Evolutionary conservation across 2,113 vertebrate species (phyloP).

Genomic region (Tenebrosternarchus preto): DNA sequence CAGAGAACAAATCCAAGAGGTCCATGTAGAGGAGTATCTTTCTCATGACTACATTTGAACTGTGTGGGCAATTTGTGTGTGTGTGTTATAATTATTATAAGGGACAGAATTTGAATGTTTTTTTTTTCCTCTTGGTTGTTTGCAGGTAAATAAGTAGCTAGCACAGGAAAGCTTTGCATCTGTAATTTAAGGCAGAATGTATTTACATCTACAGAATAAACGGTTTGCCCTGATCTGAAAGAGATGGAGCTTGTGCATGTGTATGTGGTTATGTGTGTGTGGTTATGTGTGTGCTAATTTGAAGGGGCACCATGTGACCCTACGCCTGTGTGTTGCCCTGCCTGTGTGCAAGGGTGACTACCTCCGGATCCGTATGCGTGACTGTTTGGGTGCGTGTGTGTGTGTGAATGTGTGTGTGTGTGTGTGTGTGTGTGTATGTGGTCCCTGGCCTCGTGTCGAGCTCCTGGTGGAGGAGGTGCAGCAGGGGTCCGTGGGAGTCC

Average conservation of each 20-base stretch:
- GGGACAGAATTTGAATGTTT: too few species aligned
- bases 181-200: neutral
- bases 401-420: conserved; percentile 12
- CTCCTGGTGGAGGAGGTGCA: conserved; percentile 35
- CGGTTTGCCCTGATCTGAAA: neutral
- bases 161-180: too few species aligned
- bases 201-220: neutral
- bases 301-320: neutral
- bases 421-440: conserved; percentile 1
- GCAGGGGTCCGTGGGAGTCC: conserved; percentile 44
- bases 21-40: neutral
- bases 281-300: neutral
- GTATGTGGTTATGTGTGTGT: too few species aligned
- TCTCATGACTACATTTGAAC: too few species aligned
- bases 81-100: too few species aligned
- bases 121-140: too few species aligned
- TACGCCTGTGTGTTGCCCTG: too few species aligned
- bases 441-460: conserved; percentile 12
- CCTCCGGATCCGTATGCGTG: neutral
- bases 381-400: neutral
- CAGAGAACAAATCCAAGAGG: neutral
- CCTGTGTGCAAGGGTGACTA: neutral
- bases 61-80: too few species aligned
- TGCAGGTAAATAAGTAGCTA: too few species aligned
- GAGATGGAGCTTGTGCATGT: too few species aligned